Evolutionary conservation across 2,797 vertebrate genomes (phyloP), one percentile per base, ranked within the genome.

Genomic region (Neoniphon sammara): DNA sequence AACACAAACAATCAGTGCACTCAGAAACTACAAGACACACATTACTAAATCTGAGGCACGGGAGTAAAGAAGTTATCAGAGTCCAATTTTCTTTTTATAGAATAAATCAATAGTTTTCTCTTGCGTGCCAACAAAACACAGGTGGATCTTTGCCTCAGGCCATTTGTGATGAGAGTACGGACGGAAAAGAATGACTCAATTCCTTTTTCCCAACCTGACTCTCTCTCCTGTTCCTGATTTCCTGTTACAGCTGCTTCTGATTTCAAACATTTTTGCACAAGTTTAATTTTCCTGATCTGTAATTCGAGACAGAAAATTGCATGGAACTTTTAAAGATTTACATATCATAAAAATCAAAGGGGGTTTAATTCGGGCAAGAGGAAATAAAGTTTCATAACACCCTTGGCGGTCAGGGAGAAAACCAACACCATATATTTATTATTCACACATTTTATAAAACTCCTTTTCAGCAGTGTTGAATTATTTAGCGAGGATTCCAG

Each of bases 401-500:
- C 70, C 61, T 36, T 58, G 67, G 83, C 74, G 75, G 81, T 75
- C 80, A 76, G 70, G 77, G 85, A 82, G 86, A 90, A 66, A 92
- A 81, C 85, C 73, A 81, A 73, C 78, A 72, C 82, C 83, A 23
- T 75, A 63, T 83, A 91, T 92, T 93, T 89, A 91, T 89, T 91
- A 93, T 93, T 94, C 88, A 92, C 65, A 91, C 77, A 77, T 89
- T 88, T 87, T 79, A 76, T 89, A 88, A 93, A 91, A 87, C 75
- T 85, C 31, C 57, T 82, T 91, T 92, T 92, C 78, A 87, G 89
- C 87, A 69, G 64, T 36, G 47, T 87, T 91, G 66, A 94, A 91
- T 93, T 91, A 94, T 94, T 94, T 85, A 93, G 89, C 77, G 85
- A 90, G 85, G 76, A 90, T 94, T 94, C 79, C 82, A 90, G 91